Evolutionary conservation across 2,113 vertebrate species (phyloP), one percentile per base, ranked within the genome.

Genomic region (Phycodurus eques): DNA sequence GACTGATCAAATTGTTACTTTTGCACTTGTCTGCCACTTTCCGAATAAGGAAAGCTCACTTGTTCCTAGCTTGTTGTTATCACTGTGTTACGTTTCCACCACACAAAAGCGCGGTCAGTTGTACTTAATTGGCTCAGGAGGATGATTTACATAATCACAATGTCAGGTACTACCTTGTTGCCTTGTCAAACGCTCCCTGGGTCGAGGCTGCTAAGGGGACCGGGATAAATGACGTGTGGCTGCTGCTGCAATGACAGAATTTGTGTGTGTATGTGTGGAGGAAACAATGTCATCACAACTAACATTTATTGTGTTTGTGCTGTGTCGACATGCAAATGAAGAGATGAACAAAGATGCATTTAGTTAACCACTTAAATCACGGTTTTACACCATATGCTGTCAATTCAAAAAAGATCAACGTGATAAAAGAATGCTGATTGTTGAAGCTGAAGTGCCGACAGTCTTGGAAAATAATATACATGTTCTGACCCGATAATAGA

Each of bases 221-320:
- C 61, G 51, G 71, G 79, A 68, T 76, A 79, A 79, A 82, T 74
- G 76, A 72, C 1, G 61, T 57, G 69, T 51, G 63, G 73, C 56
- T 43, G 31, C 70, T 33, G 67, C 70, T 75, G 56, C 56, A 56
- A 10, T 56, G 53, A 56, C 53, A 56, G 20, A 2, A 9, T 56
- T 6, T 56, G 53, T 56, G 20, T n/a, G 53, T 22, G 53, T 4
- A 17, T 27, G 67, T 59, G 35, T 9, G 8, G 33, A 1, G 46
- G 27, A 31, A n/a, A 8, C 5, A 39, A 22, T 68, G 54, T 67
- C 6, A 17, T 39, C 35, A 39, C 35, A 39, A 5, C 27, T 27
- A 27, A 27, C 27, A 27, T 27, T 27, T 27, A 27, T 19, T 60
- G 59, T 54, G 67, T 77, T 31, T 62, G 4, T 39, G 6, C 35